Conservation (phyloP, 2,888 invertebrate genomes). For the Ametastegia equiseti region DNA sequence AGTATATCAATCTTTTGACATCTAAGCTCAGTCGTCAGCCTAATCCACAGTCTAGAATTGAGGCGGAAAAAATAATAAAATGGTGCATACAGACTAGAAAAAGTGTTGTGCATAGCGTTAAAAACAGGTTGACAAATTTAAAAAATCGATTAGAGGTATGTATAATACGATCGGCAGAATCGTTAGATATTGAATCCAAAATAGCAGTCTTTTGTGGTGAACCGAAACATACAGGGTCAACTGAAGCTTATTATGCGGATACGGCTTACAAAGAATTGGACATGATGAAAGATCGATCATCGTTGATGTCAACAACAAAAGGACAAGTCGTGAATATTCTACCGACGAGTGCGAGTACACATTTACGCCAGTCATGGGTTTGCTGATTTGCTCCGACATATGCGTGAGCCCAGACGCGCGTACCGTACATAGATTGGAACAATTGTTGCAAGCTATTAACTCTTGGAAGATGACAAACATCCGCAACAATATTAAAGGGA, state of each 20-base stretch:
- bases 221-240: constrained; percentile 50
- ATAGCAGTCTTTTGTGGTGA: constrained; percentile 47
- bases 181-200: neutral
- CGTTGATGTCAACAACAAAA: constrained; percentile 39
- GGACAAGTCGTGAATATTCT: constrained; percentile 50
- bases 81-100: constrained; percentile 48
- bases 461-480: constrained; percentile 37
- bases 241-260: constrained; percentile 53
- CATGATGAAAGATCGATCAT: constrained; percentile 30
- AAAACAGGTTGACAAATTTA: constrained; percentile 28
- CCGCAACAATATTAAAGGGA: neutral
- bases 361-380: constrained; percentile 44
- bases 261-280: constrained; percentile 48
- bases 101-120: constrained; percentile 29
- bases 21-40: neutral
- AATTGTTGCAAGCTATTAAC: constrained; percentile 34
- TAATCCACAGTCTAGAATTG: constrained; percentile 35
- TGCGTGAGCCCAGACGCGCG: constrained; percentile 41
- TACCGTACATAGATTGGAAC: neutral
- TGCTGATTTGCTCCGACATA: constrained; percentile 45
- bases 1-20: neutral
- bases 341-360: constrained; percentile 42
- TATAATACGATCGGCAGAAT: constrained; percentile 19
- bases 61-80: constrained; percentile 48
- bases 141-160: constrained; percentile 46